Evolutionary conservation across 2,888 invertebrate genomes (phyloP).

Genomic region (Cephalotes varians): DNA sequence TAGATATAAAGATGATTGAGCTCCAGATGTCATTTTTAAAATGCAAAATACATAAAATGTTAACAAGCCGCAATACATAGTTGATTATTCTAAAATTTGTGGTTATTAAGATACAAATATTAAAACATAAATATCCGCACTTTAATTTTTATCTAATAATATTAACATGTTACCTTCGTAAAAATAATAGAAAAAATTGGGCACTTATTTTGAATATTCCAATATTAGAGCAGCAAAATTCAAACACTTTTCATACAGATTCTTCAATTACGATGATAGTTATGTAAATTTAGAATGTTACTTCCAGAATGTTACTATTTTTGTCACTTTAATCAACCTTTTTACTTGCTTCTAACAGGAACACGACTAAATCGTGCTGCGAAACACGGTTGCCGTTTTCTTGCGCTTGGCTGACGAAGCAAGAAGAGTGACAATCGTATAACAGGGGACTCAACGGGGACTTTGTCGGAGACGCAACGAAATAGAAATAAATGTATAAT

Average conservation of each 20-base stretch:
- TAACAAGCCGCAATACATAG: constrained; percentile 30
- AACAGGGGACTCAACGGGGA: constrained; percentile 14
- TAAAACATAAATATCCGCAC: neutral
- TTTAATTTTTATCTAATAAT: neutral
- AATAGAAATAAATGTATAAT: constrained; percentile 66
- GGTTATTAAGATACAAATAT: neutral
- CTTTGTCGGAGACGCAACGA: constrained; percentile 48
- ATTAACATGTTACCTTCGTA: neutral
- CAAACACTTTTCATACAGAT: neutral
- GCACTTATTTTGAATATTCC: neutral
- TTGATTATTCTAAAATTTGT: constrained; percentile 2
- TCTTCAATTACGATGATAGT: neutral
- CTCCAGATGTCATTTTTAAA: constrained; percentile 26
- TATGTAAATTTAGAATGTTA: neutral
- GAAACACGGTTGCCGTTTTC: constrained; percentile 43
- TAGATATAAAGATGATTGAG: constrained; percentile 69
- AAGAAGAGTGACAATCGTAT: constrained; percentile 56
- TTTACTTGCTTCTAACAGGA: constrained; percentile 45
- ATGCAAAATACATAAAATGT: constrained; percentile 13
- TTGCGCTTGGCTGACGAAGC: constrained; percentile 75
- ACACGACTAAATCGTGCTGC: constrained; percentile 27
- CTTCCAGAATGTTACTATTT: constrained; percentile 19
- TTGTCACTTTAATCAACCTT: neutral
- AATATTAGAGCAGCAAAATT: neutral
- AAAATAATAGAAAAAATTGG: neutral